A percentile compares a stretch with the other conserved stretches of the same genome.
These are phyloP conservation scores for Coranthus polyacanthus DNA, from an alignment of 2,797 vertebrate species.

Conservation along the genomic window DNA sequence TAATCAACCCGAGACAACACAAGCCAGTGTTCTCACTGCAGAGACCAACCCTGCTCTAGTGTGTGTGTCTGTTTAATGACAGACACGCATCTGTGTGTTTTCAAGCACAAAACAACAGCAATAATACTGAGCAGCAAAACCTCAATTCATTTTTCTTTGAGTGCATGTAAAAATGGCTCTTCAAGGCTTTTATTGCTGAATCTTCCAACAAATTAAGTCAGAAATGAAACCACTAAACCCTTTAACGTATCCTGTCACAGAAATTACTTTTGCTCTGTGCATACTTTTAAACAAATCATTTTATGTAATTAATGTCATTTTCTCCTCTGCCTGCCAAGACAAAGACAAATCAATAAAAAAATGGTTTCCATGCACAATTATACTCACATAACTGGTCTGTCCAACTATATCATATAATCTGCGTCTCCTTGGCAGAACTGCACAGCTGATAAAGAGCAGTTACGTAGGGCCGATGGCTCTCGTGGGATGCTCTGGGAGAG, in stretches of 20 bases:
- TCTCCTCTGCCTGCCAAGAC: constrained; percentile 17
- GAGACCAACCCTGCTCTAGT: constrained; percentile 5
- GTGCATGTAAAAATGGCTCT: background rate
- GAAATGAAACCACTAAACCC: constrained; percentile 16
- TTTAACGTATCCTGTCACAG: constrained; percentile 6
- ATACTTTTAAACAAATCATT: constrained; percentile 37
- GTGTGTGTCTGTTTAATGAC: constrained; percentile 1
- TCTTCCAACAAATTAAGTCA: background rate
- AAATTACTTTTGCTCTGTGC: constrained; percentile 25
- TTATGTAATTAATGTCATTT: constrained; percentile 37
- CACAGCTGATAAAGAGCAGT: constrained; percentile 65
- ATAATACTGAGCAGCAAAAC: constrained; percentile 18
- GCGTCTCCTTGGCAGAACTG: constrained; percentile 44
- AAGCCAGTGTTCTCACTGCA: constrained; percentile 12
- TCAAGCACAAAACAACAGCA: constrained; percentile 17
- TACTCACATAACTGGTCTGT: constrained; percentile 61
- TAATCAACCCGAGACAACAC: constrained; percentile 60
- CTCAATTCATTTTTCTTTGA: background rate
- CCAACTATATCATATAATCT: constrained; percentile 43
- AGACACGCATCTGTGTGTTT: background rate
- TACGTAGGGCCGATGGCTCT: constrained; percentile 53
- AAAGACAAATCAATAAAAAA: constrained; percentile 45
- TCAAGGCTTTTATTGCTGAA: background rate
- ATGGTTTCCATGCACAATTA: constrained; percentile 23
- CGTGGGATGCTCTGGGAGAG: constrained; percentile 54